These are phyloP conservation scores for Deroplatys truncata DNA, from an alignment of 2,888 invertebrate genomes.

Conservation along the genomic window DNA sequence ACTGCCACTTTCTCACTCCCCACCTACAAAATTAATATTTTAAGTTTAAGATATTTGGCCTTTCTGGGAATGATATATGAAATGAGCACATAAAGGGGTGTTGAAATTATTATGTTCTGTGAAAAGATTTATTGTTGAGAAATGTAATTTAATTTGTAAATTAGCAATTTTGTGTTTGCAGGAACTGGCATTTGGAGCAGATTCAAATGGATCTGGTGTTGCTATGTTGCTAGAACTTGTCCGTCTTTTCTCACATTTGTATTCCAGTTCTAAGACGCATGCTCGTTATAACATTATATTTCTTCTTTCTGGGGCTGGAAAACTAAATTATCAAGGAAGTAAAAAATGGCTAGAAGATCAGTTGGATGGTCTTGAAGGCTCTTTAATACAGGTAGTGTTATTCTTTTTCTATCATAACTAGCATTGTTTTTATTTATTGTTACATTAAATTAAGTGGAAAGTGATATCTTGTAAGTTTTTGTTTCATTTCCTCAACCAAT, in stretches of 20 bases:
- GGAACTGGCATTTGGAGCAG: slow-evolving; percentile 84
- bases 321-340: slow-evolving; percentile 90
- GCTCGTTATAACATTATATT: slow-evolving; percentile 80
- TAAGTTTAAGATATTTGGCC: too few relatives aligned
- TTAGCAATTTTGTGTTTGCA: slow-evolving; percentile 40
- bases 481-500: too few relatives aligned
- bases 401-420: slow-evolving; percentile 13
- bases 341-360: slow-evolving; percentile 96
- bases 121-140: too few relatives aligned
- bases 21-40: too few relatives aligned
- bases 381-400: slow-evolving; percentile 62
- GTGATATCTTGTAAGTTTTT: too few relatives aligned
- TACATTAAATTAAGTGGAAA: too few relatives aligned
- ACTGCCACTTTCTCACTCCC: too few relatives aligned
- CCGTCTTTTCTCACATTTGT: slow-evolving; percentile 81
- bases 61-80: too few relatives aligned
- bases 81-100: too few relatives aligned
- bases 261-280: slow-evolving; percentile 66
- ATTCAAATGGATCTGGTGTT: slow-evolving; percentile 90
- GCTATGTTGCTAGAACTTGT: slow-evolving; percentile 83
- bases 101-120: too few relatives aligned
- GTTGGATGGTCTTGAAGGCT: slow-evolving; percentile 70
- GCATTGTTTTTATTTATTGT: neutral
- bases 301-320: slow-evolving; percentile 84
- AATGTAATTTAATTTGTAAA: neutral